Evolutionary conservation across 2,888 invertebrate genomes (phyloP), one percentile per base, ranked within the genome.

Genomic region (Campoplex nolae): DNA sequence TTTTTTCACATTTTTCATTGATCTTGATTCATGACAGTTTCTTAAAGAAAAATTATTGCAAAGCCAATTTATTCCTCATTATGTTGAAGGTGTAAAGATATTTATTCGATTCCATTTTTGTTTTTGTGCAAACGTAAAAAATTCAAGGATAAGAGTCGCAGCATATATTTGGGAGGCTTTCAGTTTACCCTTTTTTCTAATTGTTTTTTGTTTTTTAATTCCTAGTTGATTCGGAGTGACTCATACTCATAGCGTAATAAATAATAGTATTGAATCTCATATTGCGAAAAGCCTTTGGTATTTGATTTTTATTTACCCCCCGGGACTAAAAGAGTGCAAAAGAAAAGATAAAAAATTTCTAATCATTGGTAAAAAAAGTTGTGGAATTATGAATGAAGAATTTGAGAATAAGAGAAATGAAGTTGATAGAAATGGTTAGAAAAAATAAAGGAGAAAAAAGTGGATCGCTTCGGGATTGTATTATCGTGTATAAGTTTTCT

Each of bases 401-500:
- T n/a, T 68, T 38, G 7, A 38, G 23, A 45, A 42, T 45, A 1
- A 0, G 45, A 42, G n/a, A 42, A 71, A 81, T 38, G 28, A 81
- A 48, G 56, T 77, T 70, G 75, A 78, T 3, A 77, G n/a, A 38
- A 79, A 62, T 51, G 16, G 0, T 42, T 54, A 78, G 45, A 51
- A 58, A 28, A 62, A 82, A 79, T 81, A 23, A 51, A 70, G 56
- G 85, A 89, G 91, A 90, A 91, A 89, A 90, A 91, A 89, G 88
- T 91, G 91, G 90, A 93, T 92, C 91, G 91, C 90, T 91, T 90
- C 90, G 77, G 70, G 58, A 76, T 65, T 74, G 48, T 68, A 18
- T 84, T 82, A 38, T 84, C 82, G 67, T 71, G 56, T 87, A 87
- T 83, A 84, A 79, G 70, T 71, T 83, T 91, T 93, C 92, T 94